phyloP scores from a whole-genome alignment of 2,797 vertebrate genomes.

The Monodelphis domestica region DNA sequence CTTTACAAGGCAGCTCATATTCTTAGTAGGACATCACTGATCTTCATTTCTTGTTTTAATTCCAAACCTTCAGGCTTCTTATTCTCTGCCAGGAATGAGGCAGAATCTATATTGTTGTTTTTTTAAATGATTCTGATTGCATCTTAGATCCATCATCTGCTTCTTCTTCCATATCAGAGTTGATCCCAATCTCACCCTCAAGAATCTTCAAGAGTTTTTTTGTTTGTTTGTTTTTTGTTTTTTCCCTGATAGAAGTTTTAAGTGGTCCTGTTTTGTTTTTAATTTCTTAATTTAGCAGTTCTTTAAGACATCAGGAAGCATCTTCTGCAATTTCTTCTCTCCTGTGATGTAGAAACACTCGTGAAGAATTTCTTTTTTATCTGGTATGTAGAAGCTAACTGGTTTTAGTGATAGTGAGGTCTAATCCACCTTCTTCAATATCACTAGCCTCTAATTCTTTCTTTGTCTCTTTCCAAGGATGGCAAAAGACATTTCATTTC shows the following conservation, averaged over 20 bases:
- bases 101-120: constrained; percentile 93
- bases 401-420: constrained; percentile 92
- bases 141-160: too few relatives aligned
- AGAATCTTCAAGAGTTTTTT: constrained; percentile 93
- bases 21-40: background rate
- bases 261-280: constrained; percentile 94
- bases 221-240: too few relatives aligned
- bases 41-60: constrained; percentile 88
- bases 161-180: too few relatives aligned
- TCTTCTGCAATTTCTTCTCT: constrained; percentile 94
- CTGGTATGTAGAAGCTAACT: constrained; percentile 92
- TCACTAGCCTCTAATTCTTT: constrained; percentile 90
- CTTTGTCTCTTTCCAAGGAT: constrained; percentile 84
- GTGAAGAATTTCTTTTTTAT: constrained; percentile 94
- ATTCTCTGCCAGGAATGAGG: constrained; percentile 90
- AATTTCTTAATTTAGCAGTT: constrained; percentile 93
- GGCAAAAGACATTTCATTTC: constrained; percentile 86
- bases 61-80: constrained; percentile 88
- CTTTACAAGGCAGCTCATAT: background rate
- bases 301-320: constrained; percentile 97
- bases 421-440: constrained; percentile 95
- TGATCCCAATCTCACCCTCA: constrained; percentile 94
- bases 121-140: too few relatives aligned
- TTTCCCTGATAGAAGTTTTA: constrained; percentile 92
- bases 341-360: constrained; percentile 95